These are phyloP conservation scores for Dicranocentrus wangi DNA, from an alignment of 2,888 invertebrate genomes.

Conservation along the genomic window DNA sequence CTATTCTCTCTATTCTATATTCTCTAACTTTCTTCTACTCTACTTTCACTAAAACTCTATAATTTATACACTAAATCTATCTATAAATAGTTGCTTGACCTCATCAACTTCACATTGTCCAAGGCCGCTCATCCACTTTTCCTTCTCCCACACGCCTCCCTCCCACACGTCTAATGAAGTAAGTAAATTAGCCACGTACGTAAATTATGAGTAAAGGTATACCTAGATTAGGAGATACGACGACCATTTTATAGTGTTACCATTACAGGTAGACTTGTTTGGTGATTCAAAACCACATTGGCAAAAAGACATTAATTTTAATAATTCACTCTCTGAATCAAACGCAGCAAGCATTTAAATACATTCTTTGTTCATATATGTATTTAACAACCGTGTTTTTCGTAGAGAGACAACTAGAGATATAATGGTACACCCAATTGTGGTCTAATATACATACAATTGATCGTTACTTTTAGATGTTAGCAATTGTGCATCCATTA, in stretches of 20 bases:
- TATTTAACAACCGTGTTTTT: not conserved
- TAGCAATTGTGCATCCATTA: constrained; percentile 51
- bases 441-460: too few relatives aligned
- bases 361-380: constrained; percentile 59
- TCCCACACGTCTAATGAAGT: too few relatives aligned
- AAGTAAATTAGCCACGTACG: too few relatives aligned
- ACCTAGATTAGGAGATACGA: too few relatives aligned
- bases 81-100: too few relatives aligned
- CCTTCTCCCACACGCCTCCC: not conserved
- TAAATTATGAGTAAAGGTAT: too few relatives aligned
- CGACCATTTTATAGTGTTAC: not conserved
- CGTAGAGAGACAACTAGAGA: too few relatives aligned
- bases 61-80: too few relatives aligned
- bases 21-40: constrained; percentile 20
- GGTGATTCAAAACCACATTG: constrained; percentile 33
- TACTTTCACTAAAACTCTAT: not conserved
- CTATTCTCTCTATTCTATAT: constrained; percentile 16
- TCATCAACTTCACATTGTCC: too few relatives aligned
- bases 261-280: not conserved
- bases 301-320: constrained; percentile 62
- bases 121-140: too few relatives aligned
- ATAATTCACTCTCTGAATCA: constrained; percentile 37
- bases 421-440: too few relatives aligned
- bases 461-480: too few relatives aligned
- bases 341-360: constrained; percentile 63